phyloP scores from a whole-genome alignment of 2,797 vertebrate genomes.

The Argentina silus region DNA sequence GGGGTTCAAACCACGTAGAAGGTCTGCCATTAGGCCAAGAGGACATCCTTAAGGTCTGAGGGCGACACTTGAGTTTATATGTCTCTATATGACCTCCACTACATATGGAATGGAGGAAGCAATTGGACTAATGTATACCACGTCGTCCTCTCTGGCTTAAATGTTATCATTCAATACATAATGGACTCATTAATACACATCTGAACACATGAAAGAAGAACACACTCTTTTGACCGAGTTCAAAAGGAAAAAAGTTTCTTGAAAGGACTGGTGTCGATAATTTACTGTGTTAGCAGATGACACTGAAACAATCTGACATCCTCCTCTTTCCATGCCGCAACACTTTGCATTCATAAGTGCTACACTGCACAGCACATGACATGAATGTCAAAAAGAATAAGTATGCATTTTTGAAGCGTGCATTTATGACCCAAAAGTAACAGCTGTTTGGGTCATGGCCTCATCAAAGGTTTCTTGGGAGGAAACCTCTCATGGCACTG shows the following conservation, averaged over 20 bases:
- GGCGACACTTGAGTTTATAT: too few relatives aligned
- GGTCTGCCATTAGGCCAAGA: too few relatives aligned
- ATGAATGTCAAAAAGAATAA: neutral
- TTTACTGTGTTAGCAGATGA: slow-evolving; percentile 10
- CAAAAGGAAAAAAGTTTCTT: slow-evolving; percentile 40
- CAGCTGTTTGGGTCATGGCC: too few relatives aligned
- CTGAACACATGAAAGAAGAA: slow-evolving; percentile 52
- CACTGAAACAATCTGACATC: neutral
- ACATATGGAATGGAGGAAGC: neutral
- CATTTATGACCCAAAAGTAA: too few relatives aligned
- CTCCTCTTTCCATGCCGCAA: neutral
- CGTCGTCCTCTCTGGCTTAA: slow-evolving; percentile 27
- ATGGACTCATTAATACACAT: slow-evolving; percentile 69
- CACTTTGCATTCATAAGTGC: neutral
- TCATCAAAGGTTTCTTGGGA: neutral
- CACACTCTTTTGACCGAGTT: slow-evolving; percentile 4
- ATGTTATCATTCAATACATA: slow-evolving; percentile 50
- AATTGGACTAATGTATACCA: slow-evolving; percentile 38
- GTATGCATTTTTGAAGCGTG: too few relatives aligned
- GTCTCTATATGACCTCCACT: too few relatives aligned
- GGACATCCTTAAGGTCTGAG: too few relatives aligned
- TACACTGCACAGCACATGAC: neutral
- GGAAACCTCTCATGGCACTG: neutral
- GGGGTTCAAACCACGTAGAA: too few relatives aligned
- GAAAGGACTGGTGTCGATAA: slow-evolving; percentile 48